These are phyloP conservation scores for Aphaenogaster floridana DNA, from an alignment of 1,140 invertebrate genomes.

Conservation along the genomic window DNA sequence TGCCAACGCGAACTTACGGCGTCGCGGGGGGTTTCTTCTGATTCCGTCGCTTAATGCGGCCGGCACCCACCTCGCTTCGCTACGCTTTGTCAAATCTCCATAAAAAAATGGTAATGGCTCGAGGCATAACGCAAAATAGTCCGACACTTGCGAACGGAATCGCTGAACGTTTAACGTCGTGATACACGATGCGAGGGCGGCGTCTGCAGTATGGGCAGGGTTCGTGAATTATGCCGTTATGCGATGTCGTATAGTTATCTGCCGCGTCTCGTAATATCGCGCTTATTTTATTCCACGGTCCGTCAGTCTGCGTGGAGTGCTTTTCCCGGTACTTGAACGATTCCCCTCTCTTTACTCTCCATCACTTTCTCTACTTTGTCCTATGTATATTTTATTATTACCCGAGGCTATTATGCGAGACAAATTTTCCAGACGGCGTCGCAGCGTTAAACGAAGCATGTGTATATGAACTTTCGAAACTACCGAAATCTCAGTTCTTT, in stretches of 20 bases:
- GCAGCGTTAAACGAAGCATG: neutral
- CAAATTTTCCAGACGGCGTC: neutral
- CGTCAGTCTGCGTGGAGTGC: conserved; percentile 26
- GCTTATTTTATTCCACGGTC: conserved; percentile 26
- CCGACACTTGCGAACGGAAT: neutral
- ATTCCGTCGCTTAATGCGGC: conserved; percentile 6
- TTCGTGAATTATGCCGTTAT: conserved; percentile 56
- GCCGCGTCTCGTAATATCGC: conserved; percentile 47
- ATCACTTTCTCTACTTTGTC: neutral
- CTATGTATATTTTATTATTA: conserved; percentile 28
- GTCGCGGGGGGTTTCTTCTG: neutral
- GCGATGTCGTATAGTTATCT: conserved; percentile 34
- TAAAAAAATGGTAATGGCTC: neutral
- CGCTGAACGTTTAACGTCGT: neutral
- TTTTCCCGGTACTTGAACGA: conserved; percentile 26
- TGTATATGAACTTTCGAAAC: conserved; percentile 38
- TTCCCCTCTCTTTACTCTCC: neutral
- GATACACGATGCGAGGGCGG: neutral
- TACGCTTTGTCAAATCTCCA: neutral
- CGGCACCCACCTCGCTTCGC: neutral
- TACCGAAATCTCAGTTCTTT: neutral
- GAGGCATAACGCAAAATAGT: conserved; percentile 9
- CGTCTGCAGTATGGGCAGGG: neutral
- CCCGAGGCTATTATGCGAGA: conserved; percentile 10
- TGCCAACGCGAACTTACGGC: conserved; percentile 27